These are phyloP conservation scores for Onychorhynchus coronatus DNA, from an alignment of 2,113 vertebrate species.

Conservation along the genomic window DNA sequence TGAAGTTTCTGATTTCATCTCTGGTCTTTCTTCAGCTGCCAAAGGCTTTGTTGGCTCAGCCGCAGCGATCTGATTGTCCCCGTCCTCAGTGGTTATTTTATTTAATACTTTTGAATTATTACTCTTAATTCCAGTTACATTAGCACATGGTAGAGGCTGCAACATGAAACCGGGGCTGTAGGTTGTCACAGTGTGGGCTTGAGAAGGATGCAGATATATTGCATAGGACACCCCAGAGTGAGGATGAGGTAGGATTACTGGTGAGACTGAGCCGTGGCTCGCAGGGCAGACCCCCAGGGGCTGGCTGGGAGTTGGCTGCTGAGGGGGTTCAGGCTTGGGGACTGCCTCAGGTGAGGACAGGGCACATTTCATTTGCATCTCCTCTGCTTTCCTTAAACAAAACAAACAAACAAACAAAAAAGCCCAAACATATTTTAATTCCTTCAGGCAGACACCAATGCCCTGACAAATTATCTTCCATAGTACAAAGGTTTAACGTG, in stretches of 20 bases:
- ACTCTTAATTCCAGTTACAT: slow-evolving; percentile 46
- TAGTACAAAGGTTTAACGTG: neutral
- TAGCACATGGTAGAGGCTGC: slow-evolving; percentile 81
- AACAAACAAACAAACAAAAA: neutral
- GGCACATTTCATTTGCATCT: slow-evolving; percentile 8
- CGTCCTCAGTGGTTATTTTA: slow-evolving; percentile 3
- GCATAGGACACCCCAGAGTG: slow-evolving; percentile 76
- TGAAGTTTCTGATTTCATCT: slow-evolving; percentile 29
- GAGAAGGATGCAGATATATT: slow-evolving; percentile 83
- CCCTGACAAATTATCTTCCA: neutral
- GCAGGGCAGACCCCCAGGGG: slow-evolving; percentile 65
- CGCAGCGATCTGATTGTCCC: neutral
- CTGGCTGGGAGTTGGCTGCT: slow-evolving; percentile 47
- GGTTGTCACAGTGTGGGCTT: slow-evolving; percentile 68
- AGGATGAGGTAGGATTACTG: slow-evolving; percentile 81
- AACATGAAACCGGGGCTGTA: slow-evolving; percentile 77
- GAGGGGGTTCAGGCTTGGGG: slow-evolving; percentile 14
- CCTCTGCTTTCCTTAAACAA: slow-evolving; percentile 66
- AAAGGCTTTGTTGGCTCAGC: neutral
- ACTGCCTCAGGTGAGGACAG: neutral
- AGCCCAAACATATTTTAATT: neutral
- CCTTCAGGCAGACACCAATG: neutral
- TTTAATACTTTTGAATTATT: neutral
- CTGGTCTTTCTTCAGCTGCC: neutral
- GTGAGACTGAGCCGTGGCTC: slow-evolving; percentile 68